Evolutionary conservation across 2,888 invertebrate genomes (phyloP).

Genomic region (Trimorus sp.): DNA sequence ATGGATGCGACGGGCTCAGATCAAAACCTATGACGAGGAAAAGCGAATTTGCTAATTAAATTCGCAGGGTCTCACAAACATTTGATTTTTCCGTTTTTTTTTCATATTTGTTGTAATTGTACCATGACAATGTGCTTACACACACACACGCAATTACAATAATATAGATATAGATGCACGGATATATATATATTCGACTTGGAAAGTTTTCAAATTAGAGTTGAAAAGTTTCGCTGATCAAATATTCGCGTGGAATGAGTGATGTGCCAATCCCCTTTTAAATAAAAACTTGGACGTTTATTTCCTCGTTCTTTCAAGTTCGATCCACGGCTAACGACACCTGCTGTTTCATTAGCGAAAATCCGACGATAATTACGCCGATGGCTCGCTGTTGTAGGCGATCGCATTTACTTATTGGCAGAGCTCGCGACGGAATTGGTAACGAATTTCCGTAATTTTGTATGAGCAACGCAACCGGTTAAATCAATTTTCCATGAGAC

Average conservation of each 20-base stretch:
- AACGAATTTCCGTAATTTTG: conserved; percentile 47
- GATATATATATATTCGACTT: conserved; percentile 49
- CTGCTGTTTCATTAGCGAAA: conserved; percentile 28
- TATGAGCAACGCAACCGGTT: conserved; percentile 36
- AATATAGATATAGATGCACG: neutral
- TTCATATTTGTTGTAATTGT: conserved; percentile 34
- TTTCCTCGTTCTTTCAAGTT: conserved; percentile 38
- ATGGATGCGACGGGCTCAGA: neutral
- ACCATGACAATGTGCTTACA: conserved; percentile 27
- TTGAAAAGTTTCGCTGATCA: conserved; percentile 52
- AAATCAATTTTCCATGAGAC: conserved; percentile 50
- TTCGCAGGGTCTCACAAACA: conserved; percentile 39
- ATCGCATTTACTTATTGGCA: conserved; percentile 27
- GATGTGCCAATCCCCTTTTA: conserved; percentile 42
- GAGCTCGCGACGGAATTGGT: conserved; percentile 18
- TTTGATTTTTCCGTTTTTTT: conserved; percentile 27
- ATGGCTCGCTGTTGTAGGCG: conserved; percentile 6
- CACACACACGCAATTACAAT: too few species aligned
- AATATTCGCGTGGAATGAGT: conserved; percentile 56
- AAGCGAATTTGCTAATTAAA: conserved; percentile 55
- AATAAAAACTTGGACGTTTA: conserved; percentile 54
- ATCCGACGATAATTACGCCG: conserved; percentile 20
- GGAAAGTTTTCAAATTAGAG: conserved; percentile 63
- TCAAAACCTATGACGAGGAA: conserved; percentile 13
- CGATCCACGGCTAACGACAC: conserved; percentile 30